These are phyloP conservation scores for Glaucopsyche alexis DNA, from an alignment of 2,888 invertebrate genomes.

Conservation along the genomic window DNA sequence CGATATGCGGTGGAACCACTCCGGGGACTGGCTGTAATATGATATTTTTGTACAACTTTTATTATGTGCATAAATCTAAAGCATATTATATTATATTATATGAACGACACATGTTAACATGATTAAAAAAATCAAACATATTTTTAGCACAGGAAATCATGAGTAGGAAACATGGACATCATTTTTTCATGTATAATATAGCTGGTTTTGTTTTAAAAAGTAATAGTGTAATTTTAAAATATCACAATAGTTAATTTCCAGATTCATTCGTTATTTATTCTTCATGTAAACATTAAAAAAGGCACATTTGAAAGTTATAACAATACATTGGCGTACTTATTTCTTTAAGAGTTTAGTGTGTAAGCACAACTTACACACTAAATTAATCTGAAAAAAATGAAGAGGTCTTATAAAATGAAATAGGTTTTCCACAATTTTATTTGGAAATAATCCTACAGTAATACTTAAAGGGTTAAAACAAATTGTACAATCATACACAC, in stretches of 20 bases:
- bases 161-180: background rate
- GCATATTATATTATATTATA: background rate
- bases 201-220: background rate
- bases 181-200: background rate
- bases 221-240: background rate
- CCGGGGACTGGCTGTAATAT: background rate
- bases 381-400: too few relatives aligned
- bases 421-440: background rate
- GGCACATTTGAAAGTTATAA: too few relatives aligned
- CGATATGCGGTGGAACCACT: conserved; percentile 12
- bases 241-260: too few relatives aligned
- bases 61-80: conserved; percentile 18
- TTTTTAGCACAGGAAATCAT: background rate
- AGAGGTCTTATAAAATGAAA: too few relatives aligned
- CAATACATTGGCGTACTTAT: too few relatives aligned
- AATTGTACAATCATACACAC: background rate
- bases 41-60: conserved; percentile 16
- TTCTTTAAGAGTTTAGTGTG: too few relatives aligned
- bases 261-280: too few relatives aligned
- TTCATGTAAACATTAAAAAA: too few relatives aligned
- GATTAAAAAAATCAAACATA: background rate
- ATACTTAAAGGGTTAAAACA: too few relatives aligned
- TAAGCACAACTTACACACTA: too few relatives aligned
- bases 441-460: background rate
- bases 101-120: background rate